Evolutionary conservation across 2,113 vertebrate species (phyloP), one percentile per base, ranked within the genome.

Genomic region (Rallus limicola): DNA sequence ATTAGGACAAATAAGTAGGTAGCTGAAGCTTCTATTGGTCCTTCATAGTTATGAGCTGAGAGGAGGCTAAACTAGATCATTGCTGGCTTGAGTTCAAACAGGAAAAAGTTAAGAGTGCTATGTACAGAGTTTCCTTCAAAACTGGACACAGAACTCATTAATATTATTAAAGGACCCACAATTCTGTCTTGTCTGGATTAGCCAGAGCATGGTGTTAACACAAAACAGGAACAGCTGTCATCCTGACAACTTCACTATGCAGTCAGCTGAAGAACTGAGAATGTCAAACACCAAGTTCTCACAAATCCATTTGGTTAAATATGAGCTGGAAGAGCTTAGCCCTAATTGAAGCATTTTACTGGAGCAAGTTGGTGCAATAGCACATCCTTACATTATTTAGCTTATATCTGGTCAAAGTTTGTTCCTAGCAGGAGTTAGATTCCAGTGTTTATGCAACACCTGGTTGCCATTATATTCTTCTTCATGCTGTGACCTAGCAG

Each of bases 51-150:
- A 90, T 50, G 44, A 1, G 77, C 42, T 95, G 86, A 94, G 92
- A 93, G 96, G 50, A 93, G 62, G 31, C 71, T 94, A 77, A 76
- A 86, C 25, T 76, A 87, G 77, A 91, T 83, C 77, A 75, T 63
- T 63, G 52, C 79, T 82, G 84, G 53, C 84, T 83, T n/a, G 68
- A 89, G 90, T 69, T 92, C 86, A 94, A 96, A 75, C 29, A 96
- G 40, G 40, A 77, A 87, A 90, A 17, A 23, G 33, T 91, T 90
- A 65, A 65, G 81, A 94, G 78, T 78, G 58, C 67, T 91, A 38
- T 15, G 25, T 3, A 42, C 76, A 69, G 68, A 69, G 81, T 58
- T 94, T 91, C 82, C 88, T 88, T 33, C 20, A 69, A 11, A 87
- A 71, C 26, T 21, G 38, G 34, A 70, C 50, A 80, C 6, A 81